A percentile compares a stretch with the other conserved stretches of the same genome.
Evolutionary conservation across 1,140 invertebrate species (phyloP).

Genomic region (Pygmarrhopalites habei): DNA sequence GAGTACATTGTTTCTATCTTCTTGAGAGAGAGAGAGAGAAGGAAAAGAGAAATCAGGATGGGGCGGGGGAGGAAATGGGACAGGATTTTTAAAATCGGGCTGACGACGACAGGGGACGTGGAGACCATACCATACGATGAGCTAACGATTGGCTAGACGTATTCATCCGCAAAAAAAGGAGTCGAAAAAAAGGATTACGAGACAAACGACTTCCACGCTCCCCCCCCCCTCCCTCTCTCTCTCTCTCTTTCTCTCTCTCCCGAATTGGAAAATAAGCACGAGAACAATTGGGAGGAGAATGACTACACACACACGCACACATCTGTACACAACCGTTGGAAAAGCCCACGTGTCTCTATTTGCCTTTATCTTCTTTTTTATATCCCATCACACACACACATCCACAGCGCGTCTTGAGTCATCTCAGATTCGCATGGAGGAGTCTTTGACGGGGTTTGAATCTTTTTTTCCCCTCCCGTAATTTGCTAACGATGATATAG

Average conservation of each 20-base stretch:
- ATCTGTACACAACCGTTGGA: background rate
- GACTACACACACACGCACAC: constrained; percentile 6
- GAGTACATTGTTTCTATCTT: too few relatives aligned
- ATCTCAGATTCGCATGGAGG: too few relatives aligned
- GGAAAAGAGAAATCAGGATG: too few relatives aligned
- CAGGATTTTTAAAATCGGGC: too few relatives aligned
- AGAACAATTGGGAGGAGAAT: background rate
- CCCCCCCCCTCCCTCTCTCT: background rate
- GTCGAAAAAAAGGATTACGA: background rate
- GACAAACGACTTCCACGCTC: background rate
- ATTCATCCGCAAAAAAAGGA: background rate
- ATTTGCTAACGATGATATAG: too few relatives aligned
- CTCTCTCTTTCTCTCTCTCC: too few relatives aligned
- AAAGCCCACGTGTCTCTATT: background rate
- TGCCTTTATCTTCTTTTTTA: constrained; percentile 9
- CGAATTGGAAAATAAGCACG: background rate
- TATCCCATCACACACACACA: background rate
- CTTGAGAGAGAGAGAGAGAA: too few relatives aligned
- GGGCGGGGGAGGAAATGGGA: too few relatives aligned
- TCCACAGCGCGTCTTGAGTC: too few relatives aligned
- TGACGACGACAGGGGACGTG: too few relatives aligned
- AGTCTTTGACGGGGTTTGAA: too few relatives aligned
- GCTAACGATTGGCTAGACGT: background rate
- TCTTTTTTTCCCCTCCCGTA: too few relatives aligned
- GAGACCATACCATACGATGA: background rate